Evolutionary conservation across 2,797 vertebrate species (phyloP).

Genomic region (Perodicticus potto): DNA sequence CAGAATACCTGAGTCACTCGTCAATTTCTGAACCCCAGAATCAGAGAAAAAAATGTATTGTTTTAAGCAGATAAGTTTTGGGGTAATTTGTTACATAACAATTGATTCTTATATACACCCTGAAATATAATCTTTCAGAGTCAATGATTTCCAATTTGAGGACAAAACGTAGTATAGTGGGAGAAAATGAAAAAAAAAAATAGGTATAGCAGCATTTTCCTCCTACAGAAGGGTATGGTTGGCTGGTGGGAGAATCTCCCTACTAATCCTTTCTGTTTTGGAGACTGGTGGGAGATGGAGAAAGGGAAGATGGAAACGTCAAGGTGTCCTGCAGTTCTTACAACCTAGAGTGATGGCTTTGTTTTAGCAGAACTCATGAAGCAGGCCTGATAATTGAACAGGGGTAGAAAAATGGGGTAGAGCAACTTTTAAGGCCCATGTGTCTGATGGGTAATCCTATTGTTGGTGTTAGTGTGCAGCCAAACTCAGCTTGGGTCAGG

Average conservation of each 20-base stretch:
- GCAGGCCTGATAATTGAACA: neutral
- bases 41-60: neutral
- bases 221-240: neutral
- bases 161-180: neutral
- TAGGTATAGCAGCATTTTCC: neutral
- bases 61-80: neutral
- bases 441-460: neutral
- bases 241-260: neutral
- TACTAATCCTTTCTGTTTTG: neutral
- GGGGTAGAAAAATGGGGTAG: neutral
- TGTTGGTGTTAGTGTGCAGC: neutral
- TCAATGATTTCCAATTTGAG: neutral
- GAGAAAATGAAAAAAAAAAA: neutral
- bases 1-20: neutral
- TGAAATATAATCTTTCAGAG: neutral
- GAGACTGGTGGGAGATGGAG: neutral
- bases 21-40: neutral
- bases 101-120: neutral
- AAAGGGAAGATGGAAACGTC: neutral
- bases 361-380: neutral
- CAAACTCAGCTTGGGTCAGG: neutral
- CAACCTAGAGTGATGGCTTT: neutral
- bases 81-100: neutral
- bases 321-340: neutral
- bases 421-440: neutral